Conservation (phyloP, 2,888 invertebrate genomes). For the Gisinianus flammeolus region DNA sequence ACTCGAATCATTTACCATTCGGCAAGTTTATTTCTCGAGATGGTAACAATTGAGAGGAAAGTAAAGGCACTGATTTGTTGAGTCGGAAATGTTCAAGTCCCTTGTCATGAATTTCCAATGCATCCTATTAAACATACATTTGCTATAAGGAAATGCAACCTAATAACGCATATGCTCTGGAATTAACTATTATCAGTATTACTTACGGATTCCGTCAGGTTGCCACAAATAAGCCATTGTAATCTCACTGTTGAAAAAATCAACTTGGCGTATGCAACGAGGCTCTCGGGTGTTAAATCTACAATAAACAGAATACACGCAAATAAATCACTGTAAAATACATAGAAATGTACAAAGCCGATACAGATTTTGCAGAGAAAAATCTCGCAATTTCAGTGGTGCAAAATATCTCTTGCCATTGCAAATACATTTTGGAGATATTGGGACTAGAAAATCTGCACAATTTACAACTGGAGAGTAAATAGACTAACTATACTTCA, state of each 20-base stretch:
- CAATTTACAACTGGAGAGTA: no score
- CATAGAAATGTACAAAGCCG: slow-evolving; percentile 5
- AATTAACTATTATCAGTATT: neutral
- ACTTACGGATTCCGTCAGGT: slow-evolving; percentile 71
- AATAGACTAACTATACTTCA: no score
- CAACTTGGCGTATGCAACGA: neutral
- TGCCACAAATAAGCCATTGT: slow-evolving; percentile 89
- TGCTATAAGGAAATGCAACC: neutral
- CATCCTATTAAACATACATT: slow-evolving; percentile 64
- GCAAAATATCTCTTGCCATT: no score
- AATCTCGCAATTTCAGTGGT: no score
- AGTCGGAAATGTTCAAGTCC: slow-evolving; percentile 55
- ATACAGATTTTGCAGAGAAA: no score
- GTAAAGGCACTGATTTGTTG: slow-evolving; percentile 68
- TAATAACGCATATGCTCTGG: neutral
- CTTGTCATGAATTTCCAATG: slow-evolving; percentile 72
- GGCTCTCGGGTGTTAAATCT: slow-evolving; percentile 15
- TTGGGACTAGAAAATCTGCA: no score
- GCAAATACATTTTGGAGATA: no score
- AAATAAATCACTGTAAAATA: neutral
- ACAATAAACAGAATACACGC: neutral
- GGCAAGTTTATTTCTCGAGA: slow-evolving; percentile 86
- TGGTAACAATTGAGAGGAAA: slow-evolving; percentile 80
- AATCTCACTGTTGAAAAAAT: slow-evolving; percentile 70
- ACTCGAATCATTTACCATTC: slow-evolving; percentile 70